Evolutionary conservation across 92 coral and sea anemone species (phyloP), one percentile per base, ranked within the genome.

Genomic region (Heteractis magnifica): DNA sequence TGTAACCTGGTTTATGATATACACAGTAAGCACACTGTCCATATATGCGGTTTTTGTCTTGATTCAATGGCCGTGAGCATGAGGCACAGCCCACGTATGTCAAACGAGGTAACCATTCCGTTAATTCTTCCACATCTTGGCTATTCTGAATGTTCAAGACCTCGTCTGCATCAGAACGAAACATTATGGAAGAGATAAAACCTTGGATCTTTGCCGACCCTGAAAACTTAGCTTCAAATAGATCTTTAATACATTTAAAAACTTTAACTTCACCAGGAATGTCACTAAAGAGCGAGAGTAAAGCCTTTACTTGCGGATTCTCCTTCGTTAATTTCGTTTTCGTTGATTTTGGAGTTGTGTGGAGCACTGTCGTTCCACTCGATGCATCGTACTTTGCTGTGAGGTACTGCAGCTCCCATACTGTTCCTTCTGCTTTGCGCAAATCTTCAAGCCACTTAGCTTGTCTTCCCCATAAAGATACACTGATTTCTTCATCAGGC

Each of bases 401-500:
- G 19, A 95, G 90, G 82, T 80, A 95, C 79, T 81, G 82, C 56
- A 95, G 87, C 77, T 92, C 94, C 96, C 98, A 95, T 15, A 88
- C 94, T 18, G 87, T 84, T 23, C 96, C 94, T 21, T 86, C 80
- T 44, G 91, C 88, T 52, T 84, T 87, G 81, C 90, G 92, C 10
- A 95, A 84, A 49, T 87, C 91, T 26, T 83, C 80, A 21, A 86
- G 51, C 96, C 98, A 95, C 20, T 82, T 91, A 6, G 90, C 91
- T 65, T 95, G 98, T 71, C 91, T 81, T 44, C 98, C 98, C 98
- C 94, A 95, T 15, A 95, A 88, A 70, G 85, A 88, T 34, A 94
- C 89, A 44, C 84, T 81, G 21, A 94, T 74, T 76, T 85, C 83
- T 8, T 91, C 86, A n/a, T 84, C 77, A 3, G 94, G 92, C 14